These are phyloP conservation scores for Ametastegia equiseti DNA, from an alignment of 2,888 invertebrate genomes.

Conservation along the genomic window DNA sequence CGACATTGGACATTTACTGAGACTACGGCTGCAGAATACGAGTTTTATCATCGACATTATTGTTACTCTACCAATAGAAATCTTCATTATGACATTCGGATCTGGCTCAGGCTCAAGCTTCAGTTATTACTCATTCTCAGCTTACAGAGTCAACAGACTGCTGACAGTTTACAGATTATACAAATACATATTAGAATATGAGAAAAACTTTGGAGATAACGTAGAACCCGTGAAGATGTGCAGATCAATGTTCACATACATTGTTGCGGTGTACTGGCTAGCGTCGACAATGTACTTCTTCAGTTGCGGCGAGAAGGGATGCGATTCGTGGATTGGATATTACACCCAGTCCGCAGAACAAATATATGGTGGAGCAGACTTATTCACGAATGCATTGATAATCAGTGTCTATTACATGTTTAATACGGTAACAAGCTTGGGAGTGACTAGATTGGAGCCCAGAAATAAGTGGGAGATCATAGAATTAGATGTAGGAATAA, in stretches of 20 bases:
- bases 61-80: conserved; percentile 30
- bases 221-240: conserved; percentile 34
- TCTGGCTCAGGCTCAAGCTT: neutral
- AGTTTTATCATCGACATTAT: conserved; percentile 30
- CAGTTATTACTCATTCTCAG: conserved; percentile 74
- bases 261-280: conserved; percentile 20
- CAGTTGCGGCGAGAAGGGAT: conserved; percentile 6
- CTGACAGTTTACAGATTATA: conserved; percentile 78
- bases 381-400: conserved; percentile 12
- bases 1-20: conserved; percentile 47
- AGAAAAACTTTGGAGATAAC: conserved; percentile 69
- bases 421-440: conserved; percentile 20
- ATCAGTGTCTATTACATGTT: conserved; percentile 5
- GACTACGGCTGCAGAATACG: conserved; percentile 13
- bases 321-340: conserved; percentile 18
- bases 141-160: conserved; percentile 78
- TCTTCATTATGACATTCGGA: conserved; percentile 1
- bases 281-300: neutral
- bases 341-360: neutral
- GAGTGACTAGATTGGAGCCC: neutral
- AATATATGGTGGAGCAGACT: neutral
- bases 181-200: conserved; percentile 76
- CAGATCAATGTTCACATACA: conserved; percentile 22
- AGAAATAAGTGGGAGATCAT: conserved; percentile 8
- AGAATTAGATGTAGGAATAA: conserved; percentile 29